These are phyloP conservation scores for Oxyteleia sp. DNA, from an alignment of 2,888 invertebrate genomes.

Conservation along the genomic window DNA sequence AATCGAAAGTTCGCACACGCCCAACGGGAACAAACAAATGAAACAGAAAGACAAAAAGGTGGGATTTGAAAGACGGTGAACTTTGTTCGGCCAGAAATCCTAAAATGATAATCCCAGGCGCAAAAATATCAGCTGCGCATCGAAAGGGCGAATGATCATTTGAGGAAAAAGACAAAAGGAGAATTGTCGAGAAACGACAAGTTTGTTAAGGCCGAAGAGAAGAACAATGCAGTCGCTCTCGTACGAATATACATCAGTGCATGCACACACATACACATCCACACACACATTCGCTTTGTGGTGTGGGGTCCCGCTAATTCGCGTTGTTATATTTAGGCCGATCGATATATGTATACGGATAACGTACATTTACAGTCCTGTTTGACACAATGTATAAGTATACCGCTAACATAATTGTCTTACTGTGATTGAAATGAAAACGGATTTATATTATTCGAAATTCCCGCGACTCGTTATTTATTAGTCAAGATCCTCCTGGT, in stretches of 20 bases:
- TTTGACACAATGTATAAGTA: constrained; percentile 60
- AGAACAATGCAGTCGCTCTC: constrained; percentile 78
- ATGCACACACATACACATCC: too few species aligned
- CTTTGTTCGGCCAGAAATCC: constrained; percentile 18
- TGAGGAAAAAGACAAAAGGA: constrained; percentile 45
- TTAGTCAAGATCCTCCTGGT: too few species aligned
- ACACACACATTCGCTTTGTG: constrained; percentile 38
- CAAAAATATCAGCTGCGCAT: constrained; percentile 48
- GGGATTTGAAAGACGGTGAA: constrained; percentile 21
- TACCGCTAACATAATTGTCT: constrained; percentile 50
- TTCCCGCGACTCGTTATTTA: neutral
- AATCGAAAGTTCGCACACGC: constrained; percentile 6
- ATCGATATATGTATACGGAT: constrained; percentile 82
- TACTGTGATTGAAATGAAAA: constrained; percentile 52
- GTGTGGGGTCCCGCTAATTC: constrained; percentile 80
- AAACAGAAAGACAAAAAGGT: constrained; percentile 3
- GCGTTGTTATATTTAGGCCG: constrained; percentile 86
- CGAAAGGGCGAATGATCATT: constrained; percentile 49
- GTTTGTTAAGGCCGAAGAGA: constrained; percentile 74
- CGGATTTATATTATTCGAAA: constrained; percentile 27
- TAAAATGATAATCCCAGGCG: constrained; percentile 45
- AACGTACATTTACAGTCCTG: constrained; percentile 64
- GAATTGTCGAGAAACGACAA: constrained; percentile 61
- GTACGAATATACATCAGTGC: constrained; percentile 22
- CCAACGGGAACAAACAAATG: constrained; percentile 7